Evolutionary conservation across 1,140 invertebrate species (phyloP), one percentile per base, ranked within the genome.

Genomic region (Ptiloglossa arizonensis): DNA sequence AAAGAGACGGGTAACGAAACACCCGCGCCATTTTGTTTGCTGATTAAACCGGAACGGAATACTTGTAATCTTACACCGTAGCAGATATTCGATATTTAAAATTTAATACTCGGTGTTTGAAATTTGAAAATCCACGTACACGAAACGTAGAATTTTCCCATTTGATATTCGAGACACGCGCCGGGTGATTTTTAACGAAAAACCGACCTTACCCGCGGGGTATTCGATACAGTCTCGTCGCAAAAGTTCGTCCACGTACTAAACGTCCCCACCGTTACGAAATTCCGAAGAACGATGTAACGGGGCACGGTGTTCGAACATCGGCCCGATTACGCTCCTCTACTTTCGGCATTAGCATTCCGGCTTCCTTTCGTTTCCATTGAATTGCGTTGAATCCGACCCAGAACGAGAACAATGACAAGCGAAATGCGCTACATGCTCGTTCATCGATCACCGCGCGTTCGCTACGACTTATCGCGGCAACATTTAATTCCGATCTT

Each of bases 261-360:
- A n/a, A n/a, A n/a, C n/a, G n/a, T n/a, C n/a, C n/a, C n/a, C n/a
- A n/a, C n/a, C n/a, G n/a, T n/a, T n/a, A n/a, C n/a, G n/a, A n/a
- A n/a, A n/a, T n/a, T n/a, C n/a, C n/a, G n/a, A n/a, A n/a, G n/a
- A 24, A 24, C 41, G 13, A 48, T 1, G 0, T 19, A 24, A 54
- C 6, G 19, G n/a, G 52, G 5, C 17, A 24, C 17, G n/a, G 22
- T 76, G 19, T 35, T 46, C 15, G 56, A 50, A 44, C 19, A 41
- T 17, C 24, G 15, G 11, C 50, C 3, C 38, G 24, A 48, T 74
- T 19, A 38, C 41, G n/a, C 13, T 67, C 6, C 24, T 2, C 22
- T 1, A 48, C n/a, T 72, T 79, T 50, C 66, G 19, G 22, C 44
- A 68, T 76, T 69, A 60, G 32, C 60, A 52, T 69, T 50, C 73